Base-by-base conservation (phyloP, 2,797 vertebrate species). In the Arrhamphus sclerolepis region DNA sequence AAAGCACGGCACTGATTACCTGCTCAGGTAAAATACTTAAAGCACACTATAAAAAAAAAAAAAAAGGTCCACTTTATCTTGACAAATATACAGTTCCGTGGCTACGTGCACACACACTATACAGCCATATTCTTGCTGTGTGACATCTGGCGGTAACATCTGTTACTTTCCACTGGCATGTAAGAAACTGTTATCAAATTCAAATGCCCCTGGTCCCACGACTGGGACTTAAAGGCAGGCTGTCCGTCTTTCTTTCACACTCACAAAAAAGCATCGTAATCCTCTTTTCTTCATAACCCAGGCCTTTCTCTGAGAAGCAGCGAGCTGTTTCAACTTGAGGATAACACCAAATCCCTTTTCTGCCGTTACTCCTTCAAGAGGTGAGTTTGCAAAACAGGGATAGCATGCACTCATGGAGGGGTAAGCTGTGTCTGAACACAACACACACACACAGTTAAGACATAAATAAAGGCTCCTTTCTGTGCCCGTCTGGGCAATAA, bases 391-490 rank as follows among this genome's bases (percentile, higher is more conserved):
- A 16, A 41, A 60, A 43, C 39, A 39, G 26, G 31, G 38, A 66
- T 7, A 70, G 63, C 51, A 61, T 44, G 61, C 56, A 58, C 62
- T 72, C 22, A 38, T 29, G 53, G 29, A 61, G 50, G 52, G 20
- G 50, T 21, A 13, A 26, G 21, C 38, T 44, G 31, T 1, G 47
- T 44, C 2, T 28, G 10, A 3, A 64, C 49, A 48, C 26, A 26
- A 63, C 4, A 31, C 24, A 24, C 11, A 41, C 41, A 9, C 40
- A 31, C 7, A 9, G 13, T 1, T 6, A 46, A 24, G 19, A 42
- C 21, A 69, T 18, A 60, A 31, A 83, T 51, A 82, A 14, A 84
- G 68, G 24, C 48, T 70, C 61, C 67, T 67, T 73, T 88, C 70
- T 82, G 67, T 77, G 71, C 16, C 58, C 47, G 67, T n/a, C 40